A percentile compares a stretch with the other conserved stretches of the same genome.
Evolutionary conservation across 2,888 invertebrate species (phyloP).

Genomic region (Gari tellinella): DNA sequence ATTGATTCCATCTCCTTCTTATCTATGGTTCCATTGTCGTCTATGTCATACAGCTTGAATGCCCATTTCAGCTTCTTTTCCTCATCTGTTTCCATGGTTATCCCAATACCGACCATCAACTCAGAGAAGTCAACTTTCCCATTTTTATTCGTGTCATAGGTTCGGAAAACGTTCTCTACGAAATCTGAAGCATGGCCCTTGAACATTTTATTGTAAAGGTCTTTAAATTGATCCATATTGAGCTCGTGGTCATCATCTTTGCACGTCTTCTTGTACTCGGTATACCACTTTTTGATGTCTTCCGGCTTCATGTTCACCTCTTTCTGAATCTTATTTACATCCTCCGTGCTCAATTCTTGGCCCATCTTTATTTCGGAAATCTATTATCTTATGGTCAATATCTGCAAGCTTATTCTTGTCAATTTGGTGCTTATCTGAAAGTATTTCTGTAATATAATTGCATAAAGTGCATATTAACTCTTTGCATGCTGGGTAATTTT

Average conservation of each 20-base stretch:
- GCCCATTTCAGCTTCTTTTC: slow-evolving; percentile 53
- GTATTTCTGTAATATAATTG: too few species aligned
- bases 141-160: slow-evolving; percentile 50
- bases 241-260: slow-evolving; percentile 18
- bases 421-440: too few species aligned
- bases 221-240: slow-evolving; percentile 43
- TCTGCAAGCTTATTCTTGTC: too few species aligned
- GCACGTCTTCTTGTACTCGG: slow-evolving; percentile 28
- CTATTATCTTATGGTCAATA: too few species aligned
- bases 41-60: slow-evolving; percentile 84
- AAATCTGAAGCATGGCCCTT: slow-evolving; percentile 43
- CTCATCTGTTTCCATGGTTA: slow-evolving; percentile 34
- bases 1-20: slow-evolving; percentile 55
- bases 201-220: slow-evolving; percentile 39
- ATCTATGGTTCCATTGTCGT: slow-evolving; percentile 84
- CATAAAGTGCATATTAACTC: too few species aligned
- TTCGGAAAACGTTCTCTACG: slow-evolving; percentile 53
- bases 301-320: slow-evolving; percentile 17
- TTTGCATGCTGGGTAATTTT: too few species aligned
- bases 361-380: background rate
- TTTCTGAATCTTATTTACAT: slow-evolving; percentile 3
- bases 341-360: slow-evolving; percentile 4
- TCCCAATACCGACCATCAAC: slow-evolving; percentile 50
- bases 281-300: slow-evolving; percentile 39
- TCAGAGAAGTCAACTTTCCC: slow-evolving; percentile 58